A percentile compares a stretch with the other conserved stretches of the same genome.
Evolutionary conservation across 30 jellyfish, hydroid and myxozoan species (phyloP).

Genomic region (Cassiopea andromeda): DNA sequence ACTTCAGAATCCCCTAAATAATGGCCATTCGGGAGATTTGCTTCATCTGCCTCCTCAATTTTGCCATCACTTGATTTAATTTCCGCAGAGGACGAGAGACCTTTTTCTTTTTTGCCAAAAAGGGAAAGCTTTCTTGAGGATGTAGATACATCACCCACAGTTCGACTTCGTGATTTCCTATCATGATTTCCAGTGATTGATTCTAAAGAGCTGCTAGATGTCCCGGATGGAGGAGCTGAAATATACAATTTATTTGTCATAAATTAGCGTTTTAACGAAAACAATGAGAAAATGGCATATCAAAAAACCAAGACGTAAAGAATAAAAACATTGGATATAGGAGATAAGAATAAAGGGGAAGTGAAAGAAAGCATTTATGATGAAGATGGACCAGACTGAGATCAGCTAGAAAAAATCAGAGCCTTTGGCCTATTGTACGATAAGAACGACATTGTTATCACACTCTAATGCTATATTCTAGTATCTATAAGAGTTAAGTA

Average conservation of each 20-base stretch:
- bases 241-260: not conserved
- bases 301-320: not conserved
- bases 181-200: not conserved
- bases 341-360: too few species aligned
- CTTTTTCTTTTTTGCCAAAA: not conserved
- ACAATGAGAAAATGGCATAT: not conserved
- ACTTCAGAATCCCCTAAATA: not conserved
- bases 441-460: too few species aligned
- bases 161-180: not conserved
- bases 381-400: too few species aligned
- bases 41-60: not conserved
- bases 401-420: too few species aligned
- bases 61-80: not conserved
- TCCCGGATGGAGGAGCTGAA: not conserved
- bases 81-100: not conserved
- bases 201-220: constrained; percentile 20
- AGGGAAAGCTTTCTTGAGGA: not conserved
- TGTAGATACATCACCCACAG: not conserved
- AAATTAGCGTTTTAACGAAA: not conserved
- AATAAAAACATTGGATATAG: too few species aligned
- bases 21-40: not conserved
- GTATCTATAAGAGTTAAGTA: too few species aligned
- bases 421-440: too few species aligned
- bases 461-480: too few species aligned
- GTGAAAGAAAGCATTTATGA: too few species aligned